Evolutionary conservation across 1,140 invertebrate species (phyloP).

Genomic region (Apocrypta bakeri): DNA sequence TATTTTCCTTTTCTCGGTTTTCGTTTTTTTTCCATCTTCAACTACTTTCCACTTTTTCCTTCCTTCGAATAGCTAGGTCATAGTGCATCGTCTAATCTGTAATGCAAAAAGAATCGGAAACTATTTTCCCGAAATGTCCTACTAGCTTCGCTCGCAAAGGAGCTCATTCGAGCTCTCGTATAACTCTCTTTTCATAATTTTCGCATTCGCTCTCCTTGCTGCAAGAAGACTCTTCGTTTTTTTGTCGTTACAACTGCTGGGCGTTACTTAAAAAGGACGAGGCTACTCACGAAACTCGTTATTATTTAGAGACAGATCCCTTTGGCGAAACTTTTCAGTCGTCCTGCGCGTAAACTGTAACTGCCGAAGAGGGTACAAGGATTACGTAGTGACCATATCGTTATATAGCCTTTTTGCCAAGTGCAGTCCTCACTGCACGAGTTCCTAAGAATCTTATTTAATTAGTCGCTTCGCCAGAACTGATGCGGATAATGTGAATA

Average conservation of each 20-base stretch:
- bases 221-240: slow-evolving; percentile 30
- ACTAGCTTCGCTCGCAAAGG: neutral
- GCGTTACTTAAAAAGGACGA: slow-evolving; percentile 21
- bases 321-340: slow-evolving; percentile 42
- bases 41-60: slow-evolving; percentile 42
- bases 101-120: slow-evolving; percentile 52
- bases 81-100: slow-evolving; percentile 49
- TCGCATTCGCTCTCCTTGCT: slow-evolving; percentile 27
- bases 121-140: slow-evolving; percentile 30
- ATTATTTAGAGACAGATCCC: slow-evolving; percentile 50
- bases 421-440: neutral
- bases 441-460: neutral
- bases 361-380: neutral
- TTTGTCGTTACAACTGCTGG: neutral
- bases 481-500: neutral
- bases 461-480: neutral
- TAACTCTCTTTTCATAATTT: slow-evolving; percentile 41
- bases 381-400: no score
- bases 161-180: neutral
- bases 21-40: slow-evolving; percentile 43
- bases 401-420: neutral
- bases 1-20: slow-evolving; percentile 24
- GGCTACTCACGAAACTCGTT: slow-evolving; percentile 42
- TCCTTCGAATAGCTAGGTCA: neutral
- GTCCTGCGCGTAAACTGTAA: neutral